Evolutionary conservation across 2,113 vertebrate genomes (phyloP).

Genomic region (Vulpes lagopus): DNA sequence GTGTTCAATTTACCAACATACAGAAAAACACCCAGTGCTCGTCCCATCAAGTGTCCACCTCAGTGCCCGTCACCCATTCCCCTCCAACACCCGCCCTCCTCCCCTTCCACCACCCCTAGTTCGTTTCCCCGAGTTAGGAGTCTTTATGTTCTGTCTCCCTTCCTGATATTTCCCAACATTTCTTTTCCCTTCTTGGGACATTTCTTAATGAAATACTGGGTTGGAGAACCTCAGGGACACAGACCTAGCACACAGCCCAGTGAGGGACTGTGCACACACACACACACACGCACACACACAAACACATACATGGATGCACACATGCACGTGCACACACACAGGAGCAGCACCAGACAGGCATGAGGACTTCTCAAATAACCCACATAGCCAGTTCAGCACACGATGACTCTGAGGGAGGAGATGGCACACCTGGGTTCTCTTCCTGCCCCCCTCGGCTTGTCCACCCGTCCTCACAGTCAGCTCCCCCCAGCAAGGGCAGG

Average conservation of each 20-base stretch:
- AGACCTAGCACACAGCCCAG: background rate
- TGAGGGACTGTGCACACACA: accelerated
- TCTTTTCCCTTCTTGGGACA: accelerated
- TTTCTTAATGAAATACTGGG: background rate
- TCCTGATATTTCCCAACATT: no score
- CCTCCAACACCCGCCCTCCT: no score
- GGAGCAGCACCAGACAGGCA: background rate
- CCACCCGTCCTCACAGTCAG: background rate
- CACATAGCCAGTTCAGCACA: background rate
- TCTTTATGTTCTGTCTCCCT: no score
- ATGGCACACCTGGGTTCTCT: accelerated
- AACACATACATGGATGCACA: accelerated
- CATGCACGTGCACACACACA: no score
- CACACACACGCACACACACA: background rate
- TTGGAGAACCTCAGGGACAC: accelerated
- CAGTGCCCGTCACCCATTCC: no score
- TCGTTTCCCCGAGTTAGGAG: no score
- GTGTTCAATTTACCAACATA: no score
- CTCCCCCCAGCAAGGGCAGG: accelerated
- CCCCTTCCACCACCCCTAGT: no score
- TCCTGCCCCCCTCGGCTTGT: accelerated
- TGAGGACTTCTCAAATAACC: background rate
- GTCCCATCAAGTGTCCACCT: no score
- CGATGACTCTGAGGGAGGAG: no score
- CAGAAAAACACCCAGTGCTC: no score